phyloP scores from a whole-genome alignment of 2,888 invertebrate species.

The Oeneis ivallda region DNA sequence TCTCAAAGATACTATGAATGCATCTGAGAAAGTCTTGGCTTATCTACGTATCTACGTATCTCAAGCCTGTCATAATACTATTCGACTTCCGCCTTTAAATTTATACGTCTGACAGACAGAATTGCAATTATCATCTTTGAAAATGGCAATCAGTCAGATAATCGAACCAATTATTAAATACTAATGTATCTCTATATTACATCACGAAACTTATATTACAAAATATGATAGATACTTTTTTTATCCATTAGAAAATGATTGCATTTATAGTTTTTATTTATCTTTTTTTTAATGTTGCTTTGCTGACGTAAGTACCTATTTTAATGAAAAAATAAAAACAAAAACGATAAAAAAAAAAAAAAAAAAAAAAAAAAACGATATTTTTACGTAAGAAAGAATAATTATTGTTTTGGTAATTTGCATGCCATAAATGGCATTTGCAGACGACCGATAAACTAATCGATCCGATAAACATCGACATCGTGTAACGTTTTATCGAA shows the following conservation, averaged over 20 bases:
- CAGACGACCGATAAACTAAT: too few species aligned
- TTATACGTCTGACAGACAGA: constrained; percentile 17
- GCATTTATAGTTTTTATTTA: too few species aligned
- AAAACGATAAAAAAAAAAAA: too few species aligned
- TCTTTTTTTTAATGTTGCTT: too few species aligned
- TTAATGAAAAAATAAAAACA: too few species aligned
- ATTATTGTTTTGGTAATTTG: too few species aligned
- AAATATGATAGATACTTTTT: constrained; percentile 6
- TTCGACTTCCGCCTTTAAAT: constrained; percentile 32
- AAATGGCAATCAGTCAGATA: constrained; percentile 14
- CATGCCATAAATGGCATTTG: too few species aligned
- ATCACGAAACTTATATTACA: not conserved
- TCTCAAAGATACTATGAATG: constrained; percentile 35
- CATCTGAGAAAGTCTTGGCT: constrained; percentile 45
- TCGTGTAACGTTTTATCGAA: too few species aligned
- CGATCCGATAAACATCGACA: too few species aligned
- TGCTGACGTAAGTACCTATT: too few species aligned
- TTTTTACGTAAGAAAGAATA: too few species aligned
- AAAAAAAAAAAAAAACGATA: too few species aligned
- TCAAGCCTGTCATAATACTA: constrained; percentile 24
- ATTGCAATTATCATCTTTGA: constrained; percentile 18
- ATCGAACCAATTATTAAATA: constrained; percentile 23
- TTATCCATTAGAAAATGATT: not conserved
- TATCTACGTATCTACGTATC: constrained; percentile 28
- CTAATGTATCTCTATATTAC: not conserved